These are phyloP conservation scores for Micromussa lordhowensis DNA, from an alignment of 92 coral and sea anemone species.

Conservation along the genomic window DNA sequence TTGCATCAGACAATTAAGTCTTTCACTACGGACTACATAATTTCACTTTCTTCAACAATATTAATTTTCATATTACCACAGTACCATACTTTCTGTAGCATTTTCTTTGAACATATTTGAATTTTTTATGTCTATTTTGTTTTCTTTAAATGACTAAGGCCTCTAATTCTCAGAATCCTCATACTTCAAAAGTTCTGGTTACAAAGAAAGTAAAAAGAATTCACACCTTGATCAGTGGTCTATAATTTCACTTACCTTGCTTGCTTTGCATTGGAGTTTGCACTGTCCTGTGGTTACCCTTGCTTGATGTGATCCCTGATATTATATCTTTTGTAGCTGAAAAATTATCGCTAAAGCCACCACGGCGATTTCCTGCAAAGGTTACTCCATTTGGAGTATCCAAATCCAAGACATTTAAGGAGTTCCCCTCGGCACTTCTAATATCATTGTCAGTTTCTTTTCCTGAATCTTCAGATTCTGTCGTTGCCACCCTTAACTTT, in stretches of 20 bases:
- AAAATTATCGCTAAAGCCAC: constrained; percentile 61
- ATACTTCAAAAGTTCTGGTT: not conserved
- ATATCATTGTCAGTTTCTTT: not conserved
- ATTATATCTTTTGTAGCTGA: constrained; percentile 51
- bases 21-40: too few relatives aligned
- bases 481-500: constrained; percentile 41
- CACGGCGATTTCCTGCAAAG: constrained; percentile 63
- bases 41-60: too few relatives aligned
- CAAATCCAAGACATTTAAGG: not conserved
- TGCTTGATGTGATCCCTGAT: not conserved
- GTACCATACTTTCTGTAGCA: too few relatives aligned
- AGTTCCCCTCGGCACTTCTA: not conserved
- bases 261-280: constrained; percentile 10
- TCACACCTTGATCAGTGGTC: not conserved
- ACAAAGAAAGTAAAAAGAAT: not conserved
- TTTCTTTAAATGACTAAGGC: not conserved
- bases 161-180: not conserved
- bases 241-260: constrained; percentile 25
- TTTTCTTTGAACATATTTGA: not conserved
- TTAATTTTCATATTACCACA: too few relatives aligned
- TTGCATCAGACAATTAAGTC: too few relatives aligned
- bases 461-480: constrained; percentile 42
- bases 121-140: not conserved
- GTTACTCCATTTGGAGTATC: constrained; percentile 33
- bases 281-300: not conserved